phyloP scores from a whole-genome alignment of 2,797 vertebrate genomes.

The Arnoldichthys spilopterus region DNA sequence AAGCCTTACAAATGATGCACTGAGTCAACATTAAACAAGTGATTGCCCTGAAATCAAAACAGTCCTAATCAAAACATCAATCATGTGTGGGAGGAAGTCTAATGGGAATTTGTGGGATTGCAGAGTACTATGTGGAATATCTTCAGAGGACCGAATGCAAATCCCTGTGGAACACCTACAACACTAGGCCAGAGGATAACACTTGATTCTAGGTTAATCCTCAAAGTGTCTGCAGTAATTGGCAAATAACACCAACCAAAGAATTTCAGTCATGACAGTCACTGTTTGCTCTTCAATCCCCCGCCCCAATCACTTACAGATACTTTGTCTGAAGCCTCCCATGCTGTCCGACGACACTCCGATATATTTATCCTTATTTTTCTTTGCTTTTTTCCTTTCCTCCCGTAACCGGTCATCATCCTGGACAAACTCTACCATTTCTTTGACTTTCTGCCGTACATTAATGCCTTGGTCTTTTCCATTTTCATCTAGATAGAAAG shows the following conservation, averaged over 20 bases:
- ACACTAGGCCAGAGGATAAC: slow-evolving; percentile 6
- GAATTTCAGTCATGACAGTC: not conserved
- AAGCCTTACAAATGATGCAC: slow-evolving; percentile 38
- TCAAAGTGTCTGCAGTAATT: slow-evolving; percentile 22
- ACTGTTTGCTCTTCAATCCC: not conserved
- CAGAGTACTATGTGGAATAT: slow-evolving; percentile 9
- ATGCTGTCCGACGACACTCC: slow-evolving; percentile 94
- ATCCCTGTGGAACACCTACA: slow-evolving; percentile 31
- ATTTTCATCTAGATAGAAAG: slow-evolving; percentile 86
- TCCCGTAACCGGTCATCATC: slow-evolving; percentile 95
- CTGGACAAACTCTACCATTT: slow-evolving; percentile 97
- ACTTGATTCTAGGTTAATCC: slow-evolving; percentile 27
- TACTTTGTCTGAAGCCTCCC: slow-evolving; percentile 88
- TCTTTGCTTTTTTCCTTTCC: slow-evolving; percentile 97
- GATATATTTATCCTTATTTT: slow-evolving; percentile 98
- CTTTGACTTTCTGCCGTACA: slow-evolving; percentile 97
- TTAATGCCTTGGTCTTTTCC: slow-evolving; percentile 98
- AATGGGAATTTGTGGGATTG: slow-evolving; percentile 23
- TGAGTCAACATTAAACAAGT: slow-evolving; percentile 44
- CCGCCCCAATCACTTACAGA: slow-evolving; percentile 73
- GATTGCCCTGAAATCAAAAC: slow-evolving; percentile 47
- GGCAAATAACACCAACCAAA: slow-evolving; percentile 26
- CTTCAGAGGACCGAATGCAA: slow-evolving; percentile 29
- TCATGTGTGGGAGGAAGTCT: slow-evolving; percentile 18
- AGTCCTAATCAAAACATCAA: slow-evolving; percentile 57